Base-by-base conservation (phyloP, 1,140 invertebrate genomes). In the Scaptomyza graminum region DNA sequence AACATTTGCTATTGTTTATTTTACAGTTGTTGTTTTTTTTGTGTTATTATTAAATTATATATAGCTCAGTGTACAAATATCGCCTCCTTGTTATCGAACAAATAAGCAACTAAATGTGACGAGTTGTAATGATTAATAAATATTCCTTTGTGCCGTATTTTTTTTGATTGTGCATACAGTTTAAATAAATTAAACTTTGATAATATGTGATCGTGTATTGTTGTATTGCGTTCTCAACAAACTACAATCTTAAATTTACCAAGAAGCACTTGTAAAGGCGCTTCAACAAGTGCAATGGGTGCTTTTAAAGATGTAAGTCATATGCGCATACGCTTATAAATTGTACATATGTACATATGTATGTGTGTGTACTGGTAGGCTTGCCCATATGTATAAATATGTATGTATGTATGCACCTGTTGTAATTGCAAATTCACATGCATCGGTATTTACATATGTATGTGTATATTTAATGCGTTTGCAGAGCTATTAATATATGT, bases 251-350 rank as follows among this genome's bases (percentile, higher is more conserved):
- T n/a, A 28, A 16, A 47, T 52, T 56, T 13, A 34, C 18, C 18
- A 61, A 22, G 34, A 37, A 41, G 31, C 56, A 72, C 47, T 66
- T 52, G 9, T 28, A 16, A n/a, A 7, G 5, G 34, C n/a, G 16
- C n/a, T 60, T 8, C 9, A 44, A 18, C 15, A 12, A 39, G 28
- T 50, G 63, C 61, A 73, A 82, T 79, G 79, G 54, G 63, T 47
- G 43, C 65, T 11, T 61, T 8, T 46, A 75, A 71, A 71, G 12
- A 64, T 65, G 82, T 87, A 87, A 81, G 81, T 87, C 55, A 41
- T 55, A 43, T 47, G 82, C 82, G 82, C 81, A 85, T 39, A 65
- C 77, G 41, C 50, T 39, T 6, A 16, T 55, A 22, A 34, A 34
- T 34, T 34, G 31, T 47, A 39, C 13, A 34, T 34, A 72, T 18